These are phyloP conservation scores for Chondrosia reniformis DNA, from an alignment of 37 sponge, comb jelly and placozoan species.

Conservation along the genomic window DNA sequence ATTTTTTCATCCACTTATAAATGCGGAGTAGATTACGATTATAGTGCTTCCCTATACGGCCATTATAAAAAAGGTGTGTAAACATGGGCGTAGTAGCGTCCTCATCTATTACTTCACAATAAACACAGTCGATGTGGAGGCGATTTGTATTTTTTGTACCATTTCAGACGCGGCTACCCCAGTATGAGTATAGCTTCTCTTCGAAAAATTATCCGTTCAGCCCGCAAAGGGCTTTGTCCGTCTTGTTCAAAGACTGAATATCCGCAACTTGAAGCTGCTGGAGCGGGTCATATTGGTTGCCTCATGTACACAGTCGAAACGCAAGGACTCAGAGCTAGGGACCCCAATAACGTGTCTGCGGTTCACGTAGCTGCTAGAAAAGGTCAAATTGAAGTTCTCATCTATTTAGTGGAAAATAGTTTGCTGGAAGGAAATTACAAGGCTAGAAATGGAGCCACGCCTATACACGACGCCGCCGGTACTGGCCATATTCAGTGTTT, in stretches of 20 bases:
- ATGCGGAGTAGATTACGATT: no score
- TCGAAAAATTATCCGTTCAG: constrained; percentile 61
- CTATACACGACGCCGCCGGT: constrained; percentile 95
- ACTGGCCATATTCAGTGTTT: constrained; percentile 84
- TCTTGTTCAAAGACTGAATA: constrained; percentile 68
- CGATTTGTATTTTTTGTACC: not conserved
- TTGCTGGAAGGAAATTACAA: constrained; percentile 36
- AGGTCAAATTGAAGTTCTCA: constrained; percentile 66
- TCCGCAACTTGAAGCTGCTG: constrained; percentile 86
- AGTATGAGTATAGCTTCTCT: constrained; percentile 73
- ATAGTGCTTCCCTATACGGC: no score
- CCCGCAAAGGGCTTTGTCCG: constrained; percentile 70
- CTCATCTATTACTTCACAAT: no score
- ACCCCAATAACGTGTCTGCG: constrained; percentile 83
- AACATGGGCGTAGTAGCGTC: not conserved
- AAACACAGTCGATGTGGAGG: not conserved
- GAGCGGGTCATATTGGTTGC: constrained; percentile 83
- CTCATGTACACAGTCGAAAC: constrained; percentile 76
- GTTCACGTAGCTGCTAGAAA: constrained; percentile 88
- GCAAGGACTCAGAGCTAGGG: constrained; percentile 52
- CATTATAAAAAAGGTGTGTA: no score
- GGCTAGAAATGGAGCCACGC: constrained; percentile 85
- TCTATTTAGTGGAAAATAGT: constrained; percentile 69
- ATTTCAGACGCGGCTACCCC: not conserved
- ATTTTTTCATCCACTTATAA: no score